Percentiles rank a stretch among this genome's conserved stretches.
These are phyloP conservation scores for Buphagus erythrorhynchus DNA, from an alignment of 2,797 vertebrate genomes.

Conservation along the genomic window DNA sequence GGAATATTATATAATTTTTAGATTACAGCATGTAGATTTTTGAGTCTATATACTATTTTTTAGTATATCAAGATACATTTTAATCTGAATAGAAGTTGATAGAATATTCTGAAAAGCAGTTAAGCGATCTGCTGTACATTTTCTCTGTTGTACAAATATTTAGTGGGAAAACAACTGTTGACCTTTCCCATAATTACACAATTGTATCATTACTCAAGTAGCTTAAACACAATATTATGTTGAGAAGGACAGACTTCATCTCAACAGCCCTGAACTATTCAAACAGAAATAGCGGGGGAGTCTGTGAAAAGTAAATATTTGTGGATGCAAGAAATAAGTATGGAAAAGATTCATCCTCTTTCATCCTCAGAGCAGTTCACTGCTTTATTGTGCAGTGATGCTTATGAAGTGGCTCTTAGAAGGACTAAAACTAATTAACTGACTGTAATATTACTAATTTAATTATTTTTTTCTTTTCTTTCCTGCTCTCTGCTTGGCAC, in stretches of 20 bases:
- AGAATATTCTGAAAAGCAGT: neutral
- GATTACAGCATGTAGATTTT: neutral
- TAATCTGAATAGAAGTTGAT: neutral
- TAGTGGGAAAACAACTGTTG: constrained; percentile 17
- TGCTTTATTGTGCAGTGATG: neutral
- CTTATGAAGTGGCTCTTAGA: constrained; percentile 47
- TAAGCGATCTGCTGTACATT: neutral
- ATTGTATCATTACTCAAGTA: neutral
- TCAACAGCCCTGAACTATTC: constrained; percentile 22
- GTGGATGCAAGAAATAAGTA: constrained; percentile 2
- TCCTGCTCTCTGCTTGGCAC: constrained; percentile 75
- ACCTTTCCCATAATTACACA: constrained; percentile 24
- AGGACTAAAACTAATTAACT: constrained; percentile 56
- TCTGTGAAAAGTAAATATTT: constrained; percentile 47
- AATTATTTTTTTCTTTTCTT: constrained; percentile 40
- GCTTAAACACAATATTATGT: constrained; percentile 6
- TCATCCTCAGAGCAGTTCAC: neutral
- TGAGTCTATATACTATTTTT: neutral
- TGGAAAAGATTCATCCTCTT: neutral
- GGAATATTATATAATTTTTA: neutral
- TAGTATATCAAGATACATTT: neutral
- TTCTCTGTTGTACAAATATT: constrained; percentile 12
- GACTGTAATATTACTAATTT: constrained; percentile 72
- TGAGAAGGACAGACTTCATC: neutral
- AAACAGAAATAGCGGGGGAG: neutral